Conservation (phyloP, 1,140 invertebrate genomes). For the Lethrus apterus region DNA sequence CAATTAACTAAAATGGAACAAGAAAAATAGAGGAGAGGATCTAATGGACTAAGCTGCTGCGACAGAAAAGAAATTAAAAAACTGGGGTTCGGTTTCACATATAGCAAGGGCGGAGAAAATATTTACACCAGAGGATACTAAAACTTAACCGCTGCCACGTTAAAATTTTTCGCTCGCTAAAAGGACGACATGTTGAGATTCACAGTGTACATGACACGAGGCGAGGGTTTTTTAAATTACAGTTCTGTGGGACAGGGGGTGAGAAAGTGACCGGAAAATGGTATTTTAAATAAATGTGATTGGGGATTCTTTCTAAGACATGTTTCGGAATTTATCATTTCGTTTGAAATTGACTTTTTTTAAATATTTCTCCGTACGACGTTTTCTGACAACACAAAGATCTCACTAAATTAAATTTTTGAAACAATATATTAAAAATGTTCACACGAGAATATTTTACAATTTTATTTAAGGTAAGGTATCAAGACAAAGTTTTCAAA, state of each 20-base stretch:
- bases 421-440: no score
- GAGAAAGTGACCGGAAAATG: constrained; percentile 41
- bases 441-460: no score
- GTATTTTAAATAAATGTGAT: constrained; percentile 37
- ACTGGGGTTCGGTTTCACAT: constrained; percentile 21
- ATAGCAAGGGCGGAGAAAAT: constrained; percentile 15
- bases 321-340: no score
- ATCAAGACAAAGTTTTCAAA: no score
- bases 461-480: no score
- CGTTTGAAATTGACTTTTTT: no score
- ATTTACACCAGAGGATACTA: constrained; percentile 12
- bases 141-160: constrained; percentile 3
- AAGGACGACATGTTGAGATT: constrained; percentile 9
- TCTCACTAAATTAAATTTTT: no score
- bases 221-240: constrained; percentile 34
- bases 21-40: constrained; percentile 26
- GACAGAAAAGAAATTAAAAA: constrained; percentile 38
- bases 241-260: constrained; percentile 28
- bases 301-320: no score
- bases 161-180: constrained; percentile 15
- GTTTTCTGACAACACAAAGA: no score
- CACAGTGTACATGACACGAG: constrained; percentile 31
- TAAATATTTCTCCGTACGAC: no score
- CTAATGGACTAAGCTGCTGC: constrained; percentile 20
- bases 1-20: constrained; percentile 33